Evolutionary conservation across 64 coral and sea anemone genomes (phyloP).

Genomic region (Trachythela sp.): DNA sequence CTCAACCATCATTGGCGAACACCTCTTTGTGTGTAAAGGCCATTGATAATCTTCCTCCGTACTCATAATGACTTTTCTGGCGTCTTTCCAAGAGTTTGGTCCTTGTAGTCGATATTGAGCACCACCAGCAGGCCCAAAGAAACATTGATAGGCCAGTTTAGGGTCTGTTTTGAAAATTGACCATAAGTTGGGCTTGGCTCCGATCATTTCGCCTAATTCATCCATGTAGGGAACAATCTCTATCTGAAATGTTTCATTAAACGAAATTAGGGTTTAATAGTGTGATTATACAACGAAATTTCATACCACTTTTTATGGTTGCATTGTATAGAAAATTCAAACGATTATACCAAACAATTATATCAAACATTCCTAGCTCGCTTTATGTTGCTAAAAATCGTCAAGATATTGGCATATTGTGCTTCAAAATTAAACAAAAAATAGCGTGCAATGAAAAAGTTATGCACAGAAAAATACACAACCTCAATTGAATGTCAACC

Average conservation of each 20-base stretch:
- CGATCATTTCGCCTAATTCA: constrained; percentile 48
- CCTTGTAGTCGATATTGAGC: constrained; percentile 71
- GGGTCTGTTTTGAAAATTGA: constrained; percentile 60
- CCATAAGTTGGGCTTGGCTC: constrained; percentile 49
- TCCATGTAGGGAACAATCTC: constrained; percentile 42
- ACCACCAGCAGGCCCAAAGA: constrained; percentile 55
- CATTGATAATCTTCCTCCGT: neutral
- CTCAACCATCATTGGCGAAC: neutral
- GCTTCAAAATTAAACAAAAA: no score
- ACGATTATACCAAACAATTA: no score
- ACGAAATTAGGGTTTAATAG: no score
- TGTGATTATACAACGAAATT: no score
- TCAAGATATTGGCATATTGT: no score
- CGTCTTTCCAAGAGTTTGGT: constrained; percentile 49
- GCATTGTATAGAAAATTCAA: no score
- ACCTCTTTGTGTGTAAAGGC: neutral
- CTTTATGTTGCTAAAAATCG: no score
- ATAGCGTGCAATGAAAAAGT: no score
- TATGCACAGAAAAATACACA: no score
- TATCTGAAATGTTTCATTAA: neutral
- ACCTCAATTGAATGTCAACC: no score
- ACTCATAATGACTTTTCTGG: constrained; percentile 4
- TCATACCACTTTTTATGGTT: no score
- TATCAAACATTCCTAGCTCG: no score
- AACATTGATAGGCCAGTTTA: constrained; percentile 49